Evolutionary conservation across 2,888 invertebrate genomes (phyloP).

Genomic region (Pinctada fucata): DNA sequence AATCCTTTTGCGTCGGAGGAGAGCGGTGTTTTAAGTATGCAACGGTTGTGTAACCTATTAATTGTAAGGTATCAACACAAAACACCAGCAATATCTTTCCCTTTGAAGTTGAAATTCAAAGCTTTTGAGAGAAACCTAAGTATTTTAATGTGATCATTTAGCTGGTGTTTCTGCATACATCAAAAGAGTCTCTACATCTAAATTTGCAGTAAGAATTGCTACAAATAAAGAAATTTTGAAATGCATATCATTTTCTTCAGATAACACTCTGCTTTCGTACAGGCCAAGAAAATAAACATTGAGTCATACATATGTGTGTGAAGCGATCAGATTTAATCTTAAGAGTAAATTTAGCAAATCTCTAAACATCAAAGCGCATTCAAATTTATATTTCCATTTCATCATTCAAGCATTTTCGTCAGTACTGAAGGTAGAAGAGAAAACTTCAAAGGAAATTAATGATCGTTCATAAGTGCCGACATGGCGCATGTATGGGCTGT

Average conservation of each 20-base stretch:
- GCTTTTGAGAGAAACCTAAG: conserved; percentile 32
- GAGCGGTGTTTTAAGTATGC: background rate
- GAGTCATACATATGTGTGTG: conserved; percentile 1
- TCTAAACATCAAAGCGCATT: background rate
- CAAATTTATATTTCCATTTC: background rate
- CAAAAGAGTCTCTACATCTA: conserved; percentile 13
- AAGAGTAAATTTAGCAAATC: conserved; percentile 1
- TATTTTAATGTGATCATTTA: conserved; percentile 35
- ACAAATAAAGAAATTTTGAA: conserved; percentile 15
- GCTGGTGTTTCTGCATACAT: conserved; percentile 21
- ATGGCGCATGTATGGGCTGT: no score
- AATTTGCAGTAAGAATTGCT: conserved; percentile 8
- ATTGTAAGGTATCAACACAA: conserved; percentile 6
- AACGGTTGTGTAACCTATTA: conserved; percentile 13
- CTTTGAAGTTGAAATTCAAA: conserved; percentile 30
- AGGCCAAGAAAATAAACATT: conserved; percentile 8
- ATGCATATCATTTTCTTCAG: conserved; percentile 7
- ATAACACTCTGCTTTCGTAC: background rate
- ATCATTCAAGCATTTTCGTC: background rate
- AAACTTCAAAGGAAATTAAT: background rate
- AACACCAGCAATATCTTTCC: conserved; percentile 13
- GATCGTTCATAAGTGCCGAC: no score
- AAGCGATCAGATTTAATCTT: background rate
- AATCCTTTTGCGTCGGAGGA: no score
- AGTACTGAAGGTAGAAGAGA: background rate